phyloP scores from a whole-genome alignment of 1,140 invertebrate genomes.

The Ladona fulva region DNA sequence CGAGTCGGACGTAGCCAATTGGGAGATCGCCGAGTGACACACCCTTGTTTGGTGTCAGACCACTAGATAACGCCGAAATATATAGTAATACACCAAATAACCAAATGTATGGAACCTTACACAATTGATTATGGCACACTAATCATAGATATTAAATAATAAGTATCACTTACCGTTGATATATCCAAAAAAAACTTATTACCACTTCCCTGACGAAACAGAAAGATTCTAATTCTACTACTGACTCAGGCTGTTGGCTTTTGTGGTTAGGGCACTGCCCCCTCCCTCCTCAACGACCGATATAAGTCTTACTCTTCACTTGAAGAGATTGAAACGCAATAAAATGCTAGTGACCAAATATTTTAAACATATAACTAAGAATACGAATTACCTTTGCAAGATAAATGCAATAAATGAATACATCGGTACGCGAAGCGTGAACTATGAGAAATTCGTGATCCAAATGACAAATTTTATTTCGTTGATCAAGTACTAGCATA shows the following conservation, averaged over 20 bases:
- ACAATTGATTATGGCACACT: background rate
- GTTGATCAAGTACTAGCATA: too few species aligned
- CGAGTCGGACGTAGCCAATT: background rate
- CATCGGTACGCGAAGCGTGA: too few species aligned
- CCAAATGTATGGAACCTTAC: background rate
- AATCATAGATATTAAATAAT: background rate
- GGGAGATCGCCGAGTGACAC: background rate
- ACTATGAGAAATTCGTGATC: too few species aligned
- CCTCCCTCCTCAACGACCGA: background rate
- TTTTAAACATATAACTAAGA: too few species aligned
- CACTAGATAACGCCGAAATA: background rate
- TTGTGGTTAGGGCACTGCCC: background rate
- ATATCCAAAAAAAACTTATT: background rate
- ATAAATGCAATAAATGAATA: too few species aligned
- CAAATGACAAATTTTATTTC: too few species aligned
- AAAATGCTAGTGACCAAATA: too few species aligned
- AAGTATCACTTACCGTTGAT: background rate
- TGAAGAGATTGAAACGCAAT: too few species aligned
- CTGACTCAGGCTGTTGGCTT: slow-evolving; percentile 6
- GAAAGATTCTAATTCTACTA: slow-evolving; percentile 1
- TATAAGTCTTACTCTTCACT: too few species aligned
- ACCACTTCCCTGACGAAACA: background rate
- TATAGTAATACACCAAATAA: too few species aligned
- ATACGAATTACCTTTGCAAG: too few species aligned
- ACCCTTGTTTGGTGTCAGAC: background rate